phyloP scores from a whole-genome alignment of 1,140 invertebrate species.

The Hirudo medicinalis region DNA sequence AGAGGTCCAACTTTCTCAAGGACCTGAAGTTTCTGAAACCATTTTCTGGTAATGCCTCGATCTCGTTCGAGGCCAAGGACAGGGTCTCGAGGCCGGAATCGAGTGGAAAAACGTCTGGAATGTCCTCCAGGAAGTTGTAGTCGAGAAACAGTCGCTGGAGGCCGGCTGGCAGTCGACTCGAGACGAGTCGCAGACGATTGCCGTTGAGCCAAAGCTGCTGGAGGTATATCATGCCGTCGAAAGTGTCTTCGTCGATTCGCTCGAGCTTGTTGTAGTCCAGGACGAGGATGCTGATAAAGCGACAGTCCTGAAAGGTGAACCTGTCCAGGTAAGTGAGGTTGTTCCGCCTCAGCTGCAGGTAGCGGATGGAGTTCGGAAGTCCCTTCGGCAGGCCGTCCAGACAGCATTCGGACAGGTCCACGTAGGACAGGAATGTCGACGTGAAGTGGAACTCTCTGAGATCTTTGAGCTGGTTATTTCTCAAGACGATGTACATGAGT shows the following conservation, averaged over 20 bases:
- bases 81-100: constrained; percentile 26
- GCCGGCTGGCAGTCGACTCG: constrained; percentile 52
- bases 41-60: constrained; percentile 22
- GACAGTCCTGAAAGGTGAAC: constrained; percentile 75
- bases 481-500: constrained; percentile 58
- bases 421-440: constrained; percentile 39
- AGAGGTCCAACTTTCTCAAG: constrained; percentile 44
- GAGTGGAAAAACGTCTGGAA: constrained; percentile 25
- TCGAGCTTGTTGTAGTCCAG: constrained; percentile 61
- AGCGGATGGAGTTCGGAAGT: constrained; percentile 65
- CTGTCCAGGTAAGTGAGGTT: constrained; percentile 56
- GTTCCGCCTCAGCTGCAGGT: constrained; percentile 61
- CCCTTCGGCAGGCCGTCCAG: constrained; percentile 64
- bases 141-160: constrained; percentile 51
- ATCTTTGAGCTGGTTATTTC: constrained; percentile 34
- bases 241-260: constrained; percentile 66
- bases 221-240: constrained; percentile 67
- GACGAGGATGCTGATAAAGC: constrained; percentile 62
- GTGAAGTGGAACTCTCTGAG: constrained; percentile 22
- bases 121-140: constrained; percentile 51
- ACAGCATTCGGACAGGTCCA: constrained; percentile 65
- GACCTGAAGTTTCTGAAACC: constrained; percentile 24
- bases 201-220: constrained; percentile 61
- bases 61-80: constrained; percentile 27
- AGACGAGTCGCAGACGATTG: constrained; percentile 54